Base-by-base conservation (phyloP, 2,888 invertebrate genomes). In the Ernsta delagoae region DNA sequence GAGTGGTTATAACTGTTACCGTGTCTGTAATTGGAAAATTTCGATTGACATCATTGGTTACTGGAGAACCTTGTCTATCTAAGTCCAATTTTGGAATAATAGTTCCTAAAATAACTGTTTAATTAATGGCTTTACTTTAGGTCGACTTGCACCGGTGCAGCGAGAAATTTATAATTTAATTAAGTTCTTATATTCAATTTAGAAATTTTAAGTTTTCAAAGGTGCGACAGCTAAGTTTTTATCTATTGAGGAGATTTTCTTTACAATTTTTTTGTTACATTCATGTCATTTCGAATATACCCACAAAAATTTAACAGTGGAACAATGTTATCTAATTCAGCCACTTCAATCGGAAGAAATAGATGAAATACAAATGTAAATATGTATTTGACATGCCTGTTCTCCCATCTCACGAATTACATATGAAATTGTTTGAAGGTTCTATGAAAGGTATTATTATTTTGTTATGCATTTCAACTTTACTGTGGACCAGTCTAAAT, bases 21-120 rank as follows among this genome's bases (percentile, higher is more conserved):
- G 69, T 45, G 8, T 63, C 62, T 68, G 24, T 12, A n/a, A 45
- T 62, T 39, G 62, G 62, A 62, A 16, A 7, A 39, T 41, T 63
- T 62, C 48, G 50, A 59, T 68, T 8, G 57, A 68, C 39, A 61
- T 12, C 9, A 59, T 9, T 68, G 67, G 60, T 57, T 53, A 43
- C 41, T 48, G 57, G 65, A 45, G 54, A 54, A 65, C 70, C 48
- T 62, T 70, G 62, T 41, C 67, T 57, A 60, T 73, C 61, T 60
- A 56, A 72, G 70, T 71, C 69, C 63, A 72, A 65, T 57, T 62
- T 71, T 72, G 75, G 68, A 74, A 66, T 70, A 73, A 75, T 74
- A 76, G 76, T 76, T 76, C 76, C 76, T 76, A 75, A 74, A 66
- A 56, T 71, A 72, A 71, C 72, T 68, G 60, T 70, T 70, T 73